Evolutionary conservation across 2,888 invertebrate species (phyloP).

Genomic region (Ceramica pisi): DNA sequence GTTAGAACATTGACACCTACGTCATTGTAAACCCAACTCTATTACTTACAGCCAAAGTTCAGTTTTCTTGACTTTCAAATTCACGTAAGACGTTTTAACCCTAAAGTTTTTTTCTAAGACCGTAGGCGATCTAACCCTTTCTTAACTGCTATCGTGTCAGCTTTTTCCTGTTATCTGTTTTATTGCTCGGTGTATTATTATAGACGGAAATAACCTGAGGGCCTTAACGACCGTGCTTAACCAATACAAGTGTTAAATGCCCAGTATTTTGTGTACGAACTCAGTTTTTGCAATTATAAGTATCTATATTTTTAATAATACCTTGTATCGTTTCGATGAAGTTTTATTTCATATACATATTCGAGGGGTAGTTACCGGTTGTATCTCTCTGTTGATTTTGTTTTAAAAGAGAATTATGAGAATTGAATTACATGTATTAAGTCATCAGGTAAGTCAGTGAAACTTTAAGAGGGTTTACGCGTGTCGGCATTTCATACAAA

Average conservation of each 20-base stretch:
- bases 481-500: too few species aligned
- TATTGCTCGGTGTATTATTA: slow-evolving; percentile 68
- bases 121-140: slow-evolving; percentile 76
- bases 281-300: slow-evolving; percentile 43
- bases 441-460: not conserved
- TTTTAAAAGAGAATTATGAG: not conserved
- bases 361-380: not conserved
- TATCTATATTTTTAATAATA: slow-evolving; percentile 30
- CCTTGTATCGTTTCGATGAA: slow-evolving; percentile 1
- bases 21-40: slow-evolving; percentile 34
- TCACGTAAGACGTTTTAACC: slow-evolving; percentile 13
- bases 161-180: slow-evolving; percentile 71
- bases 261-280: slow-evolving; percentile 40
- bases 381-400: not conserved
- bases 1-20: slow-evolving; percentile 21
- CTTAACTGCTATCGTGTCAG: slow-evolving; percentile 73
- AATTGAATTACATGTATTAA: not conserved
- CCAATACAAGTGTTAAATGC: slow-evolving; percentile 74
- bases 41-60: rapidly evolving
- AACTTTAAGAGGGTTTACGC: too few species aligned
- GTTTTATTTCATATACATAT: slow-evolving; percentile 15
- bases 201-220: slow-evolving; percentile 67
- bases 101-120: slow-evolving; percentile 70
- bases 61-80: slow-evolving; percentile 1
- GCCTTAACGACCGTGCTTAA: slow-evolving; percentile 69